Conservation (phyloP, 2,113 vertebrate species). For the Bujurquina vittata region DNA sequence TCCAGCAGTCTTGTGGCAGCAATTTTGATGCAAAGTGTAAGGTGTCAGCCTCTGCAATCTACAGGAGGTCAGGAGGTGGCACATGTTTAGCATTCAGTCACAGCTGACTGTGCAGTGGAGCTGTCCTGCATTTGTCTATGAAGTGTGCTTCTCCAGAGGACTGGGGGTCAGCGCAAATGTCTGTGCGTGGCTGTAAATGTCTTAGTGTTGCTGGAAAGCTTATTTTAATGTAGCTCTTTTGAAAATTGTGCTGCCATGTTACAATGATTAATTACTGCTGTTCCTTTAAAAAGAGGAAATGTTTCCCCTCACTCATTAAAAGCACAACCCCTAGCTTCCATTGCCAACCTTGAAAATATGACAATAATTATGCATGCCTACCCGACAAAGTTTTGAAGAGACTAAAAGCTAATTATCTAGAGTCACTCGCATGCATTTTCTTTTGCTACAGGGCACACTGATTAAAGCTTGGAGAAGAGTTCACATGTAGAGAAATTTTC, state of each 20-base stretch:
- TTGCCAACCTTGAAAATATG: not conserved
- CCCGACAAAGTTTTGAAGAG: not conserved
- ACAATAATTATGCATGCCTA: not conserved
- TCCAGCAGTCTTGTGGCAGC: not conserved
- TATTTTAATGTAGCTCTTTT: not conserved
- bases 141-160: not conserved
- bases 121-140: not conserved
- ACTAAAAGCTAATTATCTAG: not conserved
- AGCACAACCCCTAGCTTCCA: not conserved
- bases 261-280: not conserved
- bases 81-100: constrained; percentile 38
- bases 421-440: not conserved
- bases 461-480: constrained; percentile 3
- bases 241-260: not conserved
- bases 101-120: constrained; percentile 2
- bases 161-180: constrained; percentile 5
- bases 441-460: not conserved
- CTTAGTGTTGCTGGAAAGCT: not conserved
- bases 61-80: not conserved
- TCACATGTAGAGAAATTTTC: not conserved
- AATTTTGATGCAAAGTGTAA: not conserved
- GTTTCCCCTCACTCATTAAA: not conserved
- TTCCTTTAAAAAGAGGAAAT: not conserved
- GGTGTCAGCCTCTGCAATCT: not conserved
- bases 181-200: not conserved